phyloP scores from a whole-genome alignment of 2,888 invertebrate species.

The Temnothorax rugatulus region DNA sequence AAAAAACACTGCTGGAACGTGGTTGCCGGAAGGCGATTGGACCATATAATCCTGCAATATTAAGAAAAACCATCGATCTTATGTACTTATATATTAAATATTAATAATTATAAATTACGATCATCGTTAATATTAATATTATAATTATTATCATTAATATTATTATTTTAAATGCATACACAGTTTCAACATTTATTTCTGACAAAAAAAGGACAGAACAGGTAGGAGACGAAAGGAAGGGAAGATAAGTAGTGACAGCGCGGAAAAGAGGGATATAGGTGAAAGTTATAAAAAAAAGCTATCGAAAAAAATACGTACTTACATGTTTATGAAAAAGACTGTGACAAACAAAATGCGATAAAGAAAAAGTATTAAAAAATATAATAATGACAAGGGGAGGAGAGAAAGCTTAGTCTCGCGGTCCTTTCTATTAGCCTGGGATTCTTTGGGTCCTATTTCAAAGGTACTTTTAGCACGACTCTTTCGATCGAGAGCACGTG shows the following conservation, averaged over 20 bases:
- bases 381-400: slow-evolving; percentile 19
- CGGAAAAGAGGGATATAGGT: not conserved
- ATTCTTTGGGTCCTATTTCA: slow-evolving; percentile 78
- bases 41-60: slow-evolving; percentile 70
- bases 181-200: slow-evolving; percentile 79
- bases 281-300: slow-evolving; percentile 28
- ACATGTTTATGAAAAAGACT: slow-evolving; percentile 50
- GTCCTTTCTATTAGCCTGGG: slow-evolving; percentile 63
- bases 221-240: not conserved
- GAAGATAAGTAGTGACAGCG: not conserved
- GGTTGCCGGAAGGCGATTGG: slow-evolving; percentile 74
- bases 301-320: slow-evolving; percentile 53
- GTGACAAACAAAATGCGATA: slow-evolving; percentile 32
- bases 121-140: slow-evolving; percentile 82
- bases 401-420: slow-evolving; percentile 65
- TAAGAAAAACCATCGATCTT: slow-evolving; percentile 74
- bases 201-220: slow-evolving; percentile 73
- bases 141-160: slow-evolving; percentile 77
- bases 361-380: slow-evolving; percentile 4
- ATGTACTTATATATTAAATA: slow-evolving; percentile 82
- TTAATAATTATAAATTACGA: slow-evolving; percentile 83
- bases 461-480: slow-evolving; percentile 71
- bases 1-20: slow-evolving; percentile 59
- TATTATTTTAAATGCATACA: slow-evolving; percentile 83
- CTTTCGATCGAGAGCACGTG: slow-evolving; percentile 65